Base-by-base conservation (phyloP, 1,140 invertebrate genomes). In the Stegodyphus dumicola region DNA sequence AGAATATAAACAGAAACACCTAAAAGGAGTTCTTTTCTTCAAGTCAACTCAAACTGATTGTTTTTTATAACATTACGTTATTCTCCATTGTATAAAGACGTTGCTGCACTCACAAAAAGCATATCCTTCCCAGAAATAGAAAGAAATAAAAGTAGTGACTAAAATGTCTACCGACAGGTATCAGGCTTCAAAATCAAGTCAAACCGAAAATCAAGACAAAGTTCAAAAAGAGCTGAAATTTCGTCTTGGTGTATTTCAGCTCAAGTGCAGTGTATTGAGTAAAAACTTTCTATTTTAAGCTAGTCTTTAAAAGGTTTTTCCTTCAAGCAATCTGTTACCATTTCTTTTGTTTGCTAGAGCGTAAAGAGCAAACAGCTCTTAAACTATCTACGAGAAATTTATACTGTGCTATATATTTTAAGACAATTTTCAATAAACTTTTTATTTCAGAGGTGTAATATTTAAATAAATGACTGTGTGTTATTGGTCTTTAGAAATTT, bases 221-320 rank as follows among this genome's bases (percentile, higher is more conserved):
- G 76, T 77, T 77, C 65, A 67, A 48, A 67, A 70, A 56, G 76
- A 67, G 17, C 52, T 49, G 76, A 77, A 52, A 77, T 54, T 66
- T 67, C 76, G 33, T 66, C 51, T 56, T 64, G 51, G 76, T 77
- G 60, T 77, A 67, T 77, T 77, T 49, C 66, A 33, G 3, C 33
- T 33, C 33, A 33, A 33, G 33, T 33, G 33, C 56, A 56, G 52
- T 77, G 48, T 77, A 49, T 77, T 54, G n/a, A 67, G 17, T n/a
- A 67, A 67, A 52, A 64, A 49, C 76, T 77, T 77, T 77, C 76
- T 77, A 77, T 77, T 77, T 77, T 52, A 77, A 77, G 76, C 11
- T 13, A 77, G 48, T 67, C 64, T 77, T 77, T 77, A 77, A 77
- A 77, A 67, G 76, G 49, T 77, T 77, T 77, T 66, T 77, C 76